Conservation (phyloP, 2,888 invertebrate genomes). For the Toxonevra muliebris region DNA sequence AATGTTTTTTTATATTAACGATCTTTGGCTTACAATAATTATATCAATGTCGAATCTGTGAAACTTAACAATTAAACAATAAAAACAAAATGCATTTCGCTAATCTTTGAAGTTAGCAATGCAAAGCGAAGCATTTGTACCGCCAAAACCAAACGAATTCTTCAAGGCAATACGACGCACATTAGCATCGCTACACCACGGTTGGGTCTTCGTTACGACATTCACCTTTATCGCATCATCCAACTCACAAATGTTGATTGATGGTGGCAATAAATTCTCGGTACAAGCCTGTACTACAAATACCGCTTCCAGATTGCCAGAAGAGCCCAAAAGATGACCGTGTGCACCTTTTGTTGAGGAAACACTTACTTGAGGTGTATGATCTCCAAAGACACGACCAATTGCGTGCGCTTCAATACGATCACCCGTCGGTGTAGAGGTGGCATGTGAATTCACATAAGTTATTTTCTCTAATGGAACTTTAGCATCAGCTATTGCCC, state of each 20-base stretch:
- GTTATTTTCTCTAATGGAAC: slow-evolving; percentile 71
- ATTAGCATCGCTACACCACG: slow-evolving; percentile 45
- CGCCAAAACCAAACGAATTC: slow-evolving; percentile 99
- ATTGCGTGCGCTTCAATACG: slow-evolving; percentile 85
- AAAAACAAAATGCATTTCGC: no score
- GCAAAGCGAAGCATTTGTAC: slow-evolving; percentile 93
- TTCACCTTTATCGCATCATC: slow-evolving; percentile 73
- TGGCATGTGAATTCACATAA: slow-evolving; percentile 97
- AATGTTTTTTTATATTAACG: no score
- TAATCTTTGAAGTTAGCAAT: slow-evolving; percentile 62
- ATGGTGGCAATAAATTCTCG: slow-evolving; percentile 83
- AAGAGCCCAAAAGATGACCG: slow-evolving; percentile 95
- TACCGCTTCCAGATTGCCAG: slow-evolving; percentile 92
- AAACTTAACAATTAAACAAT: no score
- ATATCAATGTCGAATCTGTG: no score
- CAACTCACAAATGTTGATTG: slow-evolving; percentile 82
- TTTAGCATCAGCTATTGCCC: slow-evolving; percentile 80
- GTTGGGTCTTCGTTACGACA: slow-evolving; percentile 71
- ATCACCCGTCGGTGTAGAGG: slow-evolving; percentile 96
- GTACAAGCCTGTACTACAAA: slow-evolving; percentile 85
- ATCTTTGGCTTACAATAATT: no score
- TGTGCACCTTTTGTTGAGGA: slow-evolving; percentile 97
- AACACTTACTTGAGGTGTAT: slow-evolving; percentile 72
- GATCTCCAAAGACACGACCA: slow-evolving; percentile 73
- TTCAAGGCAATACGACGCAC: slow-evolving; percentile 80